Percentiles rank a stretch among this genome's conserved stretches.
phyloP scores from a whole-genome alignment of 2,888 invertebrate species.

The Acanthoscelides obtectus region DNA sequence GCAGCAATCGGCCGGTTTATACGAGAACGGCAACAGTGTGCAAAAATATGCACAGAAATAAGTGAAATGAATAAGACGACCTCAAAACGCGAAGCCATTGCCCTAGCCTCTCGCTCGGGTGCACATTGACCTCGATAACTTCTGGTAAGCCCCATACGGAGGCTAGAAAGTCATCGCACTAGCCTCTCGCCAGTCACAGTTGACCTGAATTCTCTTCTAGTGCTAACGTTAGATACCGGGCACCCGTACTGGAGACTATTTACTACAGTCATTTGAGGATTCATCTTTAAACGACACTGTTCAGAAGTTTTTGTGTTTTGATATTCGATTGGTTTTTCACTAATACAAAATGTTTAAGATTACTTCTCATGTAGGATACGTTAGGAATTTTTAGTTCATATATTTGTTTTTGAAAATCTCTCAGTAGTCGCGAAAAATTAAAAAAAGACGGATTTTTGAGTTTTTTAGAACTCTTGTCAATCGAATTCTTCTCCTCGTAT shows the following conservation, averaged over 20 bases:
- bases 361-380: too few relatives aligned
- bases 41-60: constrained; percentile 19
- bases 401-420: too few relatives aligned
- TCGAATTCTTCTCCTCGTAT: too few relatives aligned
- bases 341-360: too few relatives aligned
- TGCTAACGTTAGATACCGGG: constrained; percentile 17
- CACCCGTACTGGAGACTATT: constrained; percentile 8
- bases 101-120: constrained; percentile 41
- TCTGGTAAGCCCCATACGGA: constrained; percentile 33
- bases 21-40: not conserved
- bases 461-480: too few relatives aligned
- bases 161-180: constrained; percentile 32
- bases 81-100: constrained; percentile 48
- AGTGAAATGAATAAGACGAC: constrained; percentile 41
- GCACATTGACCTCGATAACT: constrained; percentile 40
- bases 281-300: too few relatives aligned
- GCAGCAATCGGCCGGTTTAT: not conserved
- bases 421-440: too few relatives aligned
- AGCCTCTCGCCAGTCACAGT: constrained; percentile 30
- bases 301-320: too few relatives aligned
- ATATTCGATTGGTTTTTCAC: too few relatives aligned
- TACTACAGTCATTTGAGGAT: constrained; percentile 3
- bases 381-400: too few relatives aligned
- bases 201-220: constrained; percentile 33
- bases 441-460: too few relatives aligned